These are phyloP conservation scores for Polyommatus icarus DNA, from an alignment of 2,888 invertebrate species.

Conservation along the genomic window DNA sequence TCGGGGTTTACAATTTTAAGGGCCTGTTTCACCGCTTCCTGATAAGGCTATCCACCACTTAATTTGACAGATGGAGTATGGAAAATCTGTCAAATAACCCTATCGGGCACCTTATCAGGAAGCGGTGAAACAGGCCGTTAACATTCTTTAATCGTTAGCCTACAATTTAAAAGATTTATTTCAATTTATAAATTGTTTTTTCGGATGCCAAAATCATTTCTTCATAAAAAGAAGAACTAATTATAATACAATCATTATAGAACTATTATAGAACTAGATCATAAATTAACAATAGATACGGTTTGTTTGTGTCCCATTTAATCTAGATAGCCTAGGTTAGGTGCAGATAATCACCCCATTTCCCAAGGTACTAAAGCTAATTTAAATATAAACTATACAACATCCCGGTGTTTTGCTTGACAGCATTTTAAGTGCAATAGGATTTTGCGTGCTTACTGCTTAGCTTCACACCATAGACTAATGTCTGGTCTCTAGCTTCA, in stretches of 20 bases:
- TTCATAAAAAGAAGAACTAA: too few species aligned
- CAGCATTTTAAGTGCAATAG: conserved; percentile 7
- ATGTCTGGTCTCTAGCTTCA: too few species aligned
- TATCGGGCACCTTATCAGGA: too few species aligned
- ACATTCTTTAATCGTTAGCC: conserved; percentile 7
- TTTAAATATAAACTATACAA: conserved; percentile 36
- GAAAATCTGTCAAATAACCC: too few species aligned
- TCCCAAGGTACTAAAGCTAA: conserved; percentile 36
- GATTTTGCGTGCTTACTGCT: not conserved
- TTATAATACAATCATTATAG: too few species aligned
- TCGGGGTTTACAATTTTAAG: conserved; percentile 13
- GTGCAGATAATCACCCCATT: not conserved
- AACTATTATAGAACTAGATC: not conserved
- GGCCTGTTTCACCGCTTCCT: too few species aligned
- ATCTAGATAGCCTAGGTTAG: conserved; percentile 15
- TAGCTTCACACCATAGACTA: too few species aligned
- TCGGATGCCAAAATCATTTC: not conserved
- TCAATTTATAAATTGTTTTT: not conserved
- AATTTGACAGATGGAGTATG: too few species aligned
- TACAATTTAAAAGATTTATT: not conserved
- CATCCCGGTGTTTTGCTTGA: not conserved
- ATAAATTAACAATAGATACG: conserved; percentile 13
- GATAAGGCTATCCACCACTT: too few species aligned
- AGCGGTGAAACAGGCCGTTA: too few species aligned
- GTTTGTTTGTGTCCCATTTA: conserved; percentile 1